Evolutionary conservation across 1,140 invertebrate species (phyloP), one percentile per base, ranked within the genome.

Genomic region (Linepithema humile): DNA sequence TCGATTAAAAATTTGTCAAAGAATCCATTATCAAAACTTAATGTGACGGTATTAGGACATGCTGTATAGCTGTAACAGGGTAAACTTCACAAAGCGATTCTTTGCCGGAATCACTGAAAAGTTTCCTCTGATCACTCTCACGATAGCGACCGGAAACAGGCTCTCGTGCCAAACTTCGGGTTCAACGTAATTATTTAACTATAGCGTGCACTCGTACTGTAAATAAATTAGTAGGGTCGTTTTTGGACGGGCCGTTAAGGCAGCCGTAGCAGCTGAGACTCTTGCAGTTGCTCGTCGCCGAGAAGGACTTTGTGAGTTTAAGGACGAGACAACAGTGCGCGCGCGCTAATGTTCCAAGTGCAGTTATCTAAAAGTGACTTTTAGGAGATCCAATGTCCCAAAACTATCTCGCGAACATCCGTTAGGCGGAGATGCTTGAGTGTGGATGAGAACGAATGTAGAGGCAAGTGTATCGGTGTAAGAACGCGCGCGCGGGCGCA

Each of bases 221-320:
- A 80, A 80, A 80, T 80, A 80, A 80, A 69, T 69, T 80, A 80
- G 75, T 32, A 12, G 74, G 20, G 43, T 65, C 59, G 75, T 69
- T 80, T 80, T 80, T 70, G 75, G 64, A 80, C n/a, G 35, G 3
- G 35, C 23, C n/a, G 64, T 70, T 70, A 80, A 80, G 64, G 2
- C 26, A 32, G 50, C 6, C 2, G 35, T 17, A 55, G 75, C 62
- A 78, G 62, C 75, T 78, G 62, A 69, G 64, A 35, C 75, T 57
- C 26, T 70, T 29, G 75, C 48, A 80, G 75, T 70, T 70, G 35
- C 48, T 70, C 26, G 75, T 55, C 3, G 35, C 65, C 35, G 35
- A 57, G 32, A 38, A 50, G 45, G 32, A 69, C 35, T 69, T 55
- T 5, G 35, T 69, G 75, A 69, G 32, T 78, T 69, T 78, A 78